Base-by-base conservation (phyloP, 30 jellyfish, hydroid and myxozoan species). In the Turritopsis rubra region DNA sequence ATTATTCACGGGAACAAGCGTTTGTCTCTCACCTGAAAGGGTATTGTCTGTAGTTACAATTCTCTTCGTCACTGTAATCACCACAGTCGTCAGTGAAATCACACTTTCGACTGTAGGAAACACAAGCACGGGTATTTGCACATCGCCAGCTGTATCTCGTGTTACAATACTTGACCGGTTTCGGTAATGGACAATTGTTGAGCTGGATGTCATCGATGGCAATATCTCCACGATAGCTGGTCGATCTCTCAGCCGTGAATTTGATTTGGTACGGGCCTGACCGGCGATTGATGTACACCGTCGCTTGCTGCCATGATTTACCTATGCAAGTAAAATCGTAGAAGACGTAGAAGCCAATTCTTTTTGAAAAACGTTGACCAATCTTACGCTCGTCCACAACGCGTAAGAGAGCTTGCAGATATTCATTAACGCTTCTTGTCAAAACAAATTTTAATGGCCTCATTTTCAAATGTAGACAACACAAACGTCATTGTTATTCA, bases 61-160 rank as follows among this genome's bases (percentile, higher is more conserved):
- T 94, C 41, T 53, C 89, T 72, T 94, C 99, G 80, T 94, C 99
- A 19, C 89, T 75, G 30, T 89, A 86, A 72, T 94, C 99, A 0
- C 99, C 99, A 75, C 99, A 94, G 68, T 94, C 99, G 68, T 94
- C 99, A 1, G 94, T 86, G 89, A 70, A 89, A 84, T 94, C 99
- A 72, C 99, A 94, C 66, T 41, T 85, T 27, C 90, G 84, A 21
- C 78, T 8, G 29, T 60, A 26, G 18, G 95, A 28, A 53, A 94
- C 84, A 53, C 99, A 94, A 26, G 97, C 99, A 16, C 88, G 84
- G 8, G 95, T 85, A 17, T 77, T 80, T 29, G 91, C 27, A 76
- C 99, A 94, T 25, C 92, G 77, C 88, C 79, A 94, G 13, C 86
- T 76, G 82, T 85, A 88, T 31, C 79, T 25, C 4, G 89, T 72